Percentiles rank a stretch among this genome's conserved stretches.
Evolutionary conservation across 1,140 invertebrate species (phyloP).

Genomic region (Drosophila arizonae): DNA sequence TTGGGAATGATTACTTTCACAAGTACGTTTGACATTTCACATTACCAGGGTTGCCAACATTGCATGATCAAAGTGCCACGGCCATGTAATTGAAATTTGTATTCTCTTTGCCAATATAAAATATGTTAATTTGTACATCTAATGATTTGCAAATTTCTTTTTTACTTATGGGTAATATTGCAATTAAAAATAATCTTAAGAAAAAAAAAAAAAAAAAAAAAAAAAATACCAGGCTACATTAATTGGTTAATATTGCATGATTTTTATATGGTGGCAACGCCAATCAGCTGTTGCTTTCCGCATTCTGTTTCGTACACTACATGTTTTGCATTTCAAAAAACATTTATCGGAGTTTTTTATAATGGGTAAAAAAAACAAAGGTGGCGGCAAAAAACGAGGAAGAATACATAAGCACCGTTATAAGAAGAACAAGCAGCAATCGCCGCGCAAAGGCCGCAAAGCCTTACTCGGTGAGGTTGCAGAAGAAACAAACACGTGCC

Average conservation of each 20-base stretch:
- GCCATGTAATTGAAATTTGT: background rate
- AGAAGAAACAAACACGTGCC: slow-evolving; percentile 1
- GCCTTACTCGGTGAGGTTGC: background rate
- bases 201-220: background rate
- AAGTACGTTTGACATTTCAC: slow-evolving; percentile 48
- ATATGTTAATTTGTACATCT: background rate
- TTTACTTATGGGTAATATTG: too few species aligned
- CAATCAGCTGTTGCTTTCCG: slow-evolving; percentile 24
- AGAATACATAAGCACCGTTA: background rate
- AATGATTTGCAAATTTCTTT: too few species aligned
- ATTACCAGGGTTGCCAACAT: slow-evolving; percentile 25
- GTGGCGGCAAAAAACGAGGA: background rate
- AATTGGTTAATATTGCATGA: background rate
- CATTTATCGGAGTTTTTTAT: background rate
- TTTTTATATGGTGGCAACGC: slow-evolving; percentile 12
- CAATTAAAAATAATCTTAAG: background rate
- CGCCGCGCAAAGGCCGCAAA: background rate
- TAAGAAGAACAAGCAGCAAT: background rate
- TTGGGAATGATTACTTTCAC: slow-evolving; percentile 49
- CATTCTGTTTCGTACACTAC: too few species aligned
- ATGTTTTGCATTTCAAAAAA: background rate
- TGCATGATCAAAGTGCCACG: background rate
- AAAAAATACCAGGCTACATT: background rate
- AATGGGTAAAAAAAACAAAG: slow-evolving; percentile 22
- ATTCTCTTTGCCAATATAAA: background rate